These are phyloP conservation scores for Sylvietta virens DNA, from an alignment of 2,113 vertebrate species.

Conservation along the genomic window DNA sequence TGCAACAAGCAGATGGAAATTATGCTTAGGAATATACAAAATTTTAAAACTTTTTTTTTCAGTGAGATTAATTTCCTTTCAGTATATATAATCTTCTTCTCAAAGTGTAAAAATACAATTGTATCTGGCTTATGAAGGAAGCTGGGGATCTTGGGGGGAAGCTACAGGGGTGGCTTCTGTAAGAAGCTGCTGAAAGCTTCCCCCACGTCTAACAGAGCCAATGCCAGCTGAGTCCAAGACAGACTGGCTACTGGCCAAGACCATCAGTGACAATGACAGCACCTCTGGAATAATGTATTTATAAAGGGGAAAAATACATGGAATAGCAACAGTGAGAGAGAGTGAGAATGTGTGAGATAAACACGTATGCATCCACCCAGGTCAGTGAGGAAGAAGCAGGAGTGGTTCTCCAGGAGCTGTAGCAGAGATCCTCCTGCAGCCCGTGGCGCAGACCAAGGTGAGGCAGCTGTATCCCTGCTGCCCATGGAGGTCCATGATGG, in stretches of 20 bases:
- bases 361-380: not conserved
- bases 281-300: not conserved
- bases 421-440: not conserved
- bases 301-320: not conserved
- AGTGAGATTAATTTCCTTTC: not conserved
- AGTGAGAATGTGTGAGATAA: not conserved
- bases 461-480: not conserved
- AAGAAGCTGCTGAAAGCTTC: not conserved
- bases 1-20: not conserved
- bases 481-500: not conserved
- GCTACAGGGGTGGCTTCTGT: not conserved
- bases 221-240: not conserved
- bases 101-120: not conserved
- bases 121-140: not conserved
- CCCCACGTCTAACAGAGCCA: not conserved
- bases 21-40: not conserved
- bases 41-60: not conserved
- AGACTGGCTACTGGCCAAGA: not conserved
- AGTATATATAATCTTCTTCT: not conserved
- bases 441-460: accelerated
- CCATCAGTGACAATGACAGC: not conserved
- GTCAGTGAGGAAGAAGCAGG: not conserved
- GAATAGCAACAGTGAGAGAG: not conserved
- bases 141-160: accelerated
- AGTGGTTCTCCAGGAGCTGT: not conserved